Evolutionary conservation across 2,113 vertebrate species (phyloP).

Genomic region (Silurus meridionalis): DNA sequence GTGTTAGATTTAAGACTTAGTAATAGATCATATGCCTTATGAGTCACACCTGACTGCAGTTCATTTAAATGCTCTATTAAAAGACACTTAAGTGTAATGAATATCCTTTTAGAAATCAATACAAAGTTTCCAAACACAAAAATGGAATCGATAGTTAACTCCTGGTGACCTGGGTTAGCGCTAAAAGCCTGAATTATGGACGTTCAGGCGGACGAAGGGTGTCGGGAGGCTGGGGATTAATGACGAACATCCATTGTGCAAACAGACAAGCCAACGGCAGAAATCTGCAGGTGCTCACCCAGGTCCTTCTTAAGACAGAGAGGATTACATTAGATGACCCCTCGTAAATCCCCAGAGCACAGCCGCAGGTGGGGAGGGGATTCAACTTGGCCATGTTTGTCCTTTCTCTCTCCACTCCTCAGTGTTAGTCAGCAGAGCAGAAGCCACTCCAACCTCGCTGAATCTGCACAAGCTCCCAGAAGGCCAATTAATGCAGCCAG

Average conservation of each 20-base stretch:
- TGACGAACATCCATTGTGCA: constrained; percentile 72
- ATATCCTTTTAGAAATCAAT: constrained; percentile 76
- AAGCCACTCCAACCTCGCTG: constrained; percentile 82
- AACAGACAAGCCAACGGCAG: constrained; percentile 72
- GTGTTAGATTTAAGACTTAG: constrained; percentile 43
- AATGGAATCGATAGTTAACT: constrained; percentile 77
- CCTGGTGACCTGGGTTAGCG: constrained; percentile 70
- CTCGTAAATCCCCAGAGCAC: constrained; percentile 69
- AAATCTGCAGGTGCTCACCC: constrained; percentile 73
- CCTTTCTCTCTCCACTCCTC: constrained; percentile 77
- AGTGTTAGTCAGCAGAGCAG: constrained; percentile 75
- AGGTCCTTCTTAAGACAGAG: constrained; percentile 70
- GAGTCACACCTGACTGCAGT: constrained; percentile 53
- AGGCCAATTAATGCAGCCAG: constrained; percentile 94
- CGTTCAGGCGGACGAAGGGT: constrained; percentile 64
- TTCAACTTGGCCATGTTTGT: constrained; percentile 65
- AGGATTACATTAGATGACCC: constrained; percentile 76
- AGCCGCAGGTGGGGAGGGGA: constrained; percentile 58
- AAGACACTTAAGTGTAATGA: constrained; percentile 71
- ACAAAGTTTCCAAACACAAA: constrained; percentile 68
- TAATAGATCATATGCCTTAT: constrained; percentile 47
- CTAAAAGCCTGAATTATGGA: constrained; percentile 73
- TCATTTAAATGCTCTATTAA: constrained; percentile 63
- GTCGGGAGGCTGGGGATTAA: constrained; percentile 75
- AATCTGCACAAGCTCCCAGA: constrained; percentile 80